Base-by-base conservation (phyloP, 2,113 vertebrate genomes). In the Speoplatyrhinus poulsoni region DNA sequence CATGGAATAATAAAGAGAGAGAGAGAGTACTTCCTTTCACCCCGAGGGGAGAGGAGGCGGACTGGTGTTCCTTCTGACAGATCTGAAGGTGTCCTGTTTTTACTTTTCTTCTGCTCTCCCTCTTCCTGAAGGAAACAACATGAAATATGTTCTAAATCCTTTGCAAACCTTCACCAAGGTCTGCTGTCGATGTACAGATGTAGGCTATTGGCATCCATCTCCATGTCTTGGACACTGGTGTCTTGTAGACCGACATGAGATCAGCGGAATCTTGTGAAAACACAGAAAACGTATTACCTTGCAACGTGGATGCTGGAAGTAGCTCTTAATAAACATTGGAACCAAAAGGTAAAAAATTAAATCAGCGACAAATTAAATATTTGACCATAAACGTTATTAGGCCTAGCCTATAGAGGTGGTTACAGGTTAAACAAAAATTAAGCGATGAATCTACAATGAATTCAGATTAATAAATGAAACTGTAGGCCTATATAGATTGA, bases 41-140 rank as follows among this genome's bases (percentile, higher is more conserved):
- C 91, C 92, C 73, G 71, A 74, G 91, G 91, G 91, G 93, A 91
- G 76, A 90, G 88, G 87, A 26, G 80, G 85, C 86, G 91, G 93
- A 95, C 71, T 62, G 75, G 74, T 75, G 73, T 79, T 85, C 87
- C 91, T 92, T 92, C 89, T 88, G 92, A 88, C 88, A 83, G 85
- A 15, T 93, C 91, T 82, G 86, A n/a, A 85, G 91, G 87, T 90
- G 90, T 91, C 92, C 93, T 94, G 87, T 94, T 92, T 80, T 93
- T 93, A 89, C 93, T 92, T 90, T 82, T 75, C 79, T 82, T 79
- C 82, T 82, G 77, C 82, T 87, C 89, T 76, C 66, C 87, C 89
- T 91, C 89, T 93, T 94, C 92, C 92, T 92, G 93, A 87, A 93
- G 93, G 89, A 91, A 92, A 81, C 85, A 81, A 82, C 84, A 85